Evolutionary conservation across 2,113 vertebrate species (phyloP).

Genomic region (Sceloporus tristichus): DNA sequence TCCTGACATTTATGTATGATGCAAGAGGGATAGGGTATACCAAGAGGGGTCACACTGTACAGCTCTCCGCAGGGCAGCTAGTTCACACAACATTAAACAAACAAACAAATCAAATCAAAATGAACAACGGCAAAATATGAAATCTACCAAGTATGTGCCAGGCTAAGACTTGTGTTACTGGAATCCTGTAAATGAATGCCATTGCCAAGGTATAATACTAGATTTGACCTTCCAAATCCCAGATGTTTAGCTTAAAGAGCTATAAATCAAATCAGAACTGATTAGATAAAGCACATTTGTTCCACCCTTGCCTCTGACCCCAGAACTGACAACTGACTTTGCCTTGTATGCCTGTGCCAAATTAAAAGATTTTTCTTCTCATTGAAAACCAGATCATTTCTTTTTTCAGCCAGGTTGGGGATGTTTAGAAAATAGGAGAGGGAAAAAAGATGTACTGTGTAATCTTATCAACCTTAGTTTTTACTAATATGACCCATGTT

Average conservation of each 20-base stretch:
- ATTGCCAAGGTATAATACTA: not conserved
- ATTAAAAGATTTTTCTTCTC: not conserved
- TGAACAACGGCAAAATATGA: not conserved
- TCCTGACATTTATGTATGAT: not conserved
- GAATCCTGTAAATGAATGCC: constrained; percentile 1
- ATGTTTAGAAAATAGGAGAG: not conserved
- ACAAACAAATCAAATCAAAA: no score
- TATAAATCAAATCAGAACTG: constrained; percentile 38
- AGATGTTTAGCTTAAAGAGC: constrained; percentile 32
- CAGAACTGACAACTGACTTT: constrained; percentile 28
- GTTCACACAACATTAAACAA: not conserved
- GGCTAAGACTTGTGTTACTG: not conserved
- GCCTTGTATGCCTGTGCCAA: not conserved
- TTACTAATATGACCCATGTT: not conserved
- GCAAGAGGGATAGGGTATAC: not conserved
- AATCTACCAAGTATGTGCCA: not conserved
- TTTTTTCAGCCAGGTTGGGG: not conserved
- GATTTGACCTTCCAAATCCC: constrained; percentile 20
- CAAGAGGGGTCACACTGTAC: not conserved
- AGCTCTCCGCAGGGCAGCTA: not conserved
- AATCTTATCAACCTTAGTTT: not conserved
- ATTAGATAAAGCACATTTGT: constrained; percentile 38
- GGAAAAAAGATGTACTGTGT: fast-evolving
- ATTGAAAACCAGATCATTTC: constrained; percentile 1
- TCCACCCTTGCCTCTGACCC: constrained; percentile 20